phyloP scores from a whole-genome alignment of 2,113 vertebrate genomes.

The Limnothrissa miodon region DNA sequence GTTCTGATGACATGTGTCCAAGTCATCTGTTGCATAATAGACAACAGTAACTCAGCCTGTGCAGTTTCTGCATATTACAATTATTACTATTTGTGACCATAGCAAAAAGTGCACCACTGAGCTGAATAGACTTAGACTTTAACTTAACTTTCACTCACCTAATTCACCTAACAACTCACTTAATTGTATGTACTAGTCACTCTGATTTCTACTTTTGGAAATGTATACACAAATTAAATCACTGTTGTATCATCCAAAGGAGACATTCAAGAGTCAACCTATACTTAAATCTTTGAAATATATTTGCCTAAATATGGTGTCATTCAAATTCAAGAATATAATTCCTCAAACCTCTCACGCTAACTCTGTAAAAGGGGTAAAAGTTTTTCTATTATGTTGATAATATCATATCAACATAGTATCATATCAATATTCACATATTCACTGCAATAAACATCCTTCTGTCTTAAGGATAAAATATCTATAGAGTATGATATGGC shows the following conservation, averaged over 20 bases:
- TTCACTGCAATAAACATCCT: neutral
- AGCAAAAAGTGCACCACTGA: neutral
- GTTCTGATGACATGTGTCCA: neutral
- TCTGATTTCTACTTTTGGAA: neutral
- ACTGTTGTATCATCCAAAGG: neutral
- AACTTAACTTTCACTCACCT: too few relatives aligned
- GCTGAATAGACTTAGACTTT: neutral
- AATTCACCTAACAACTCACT: neutral
- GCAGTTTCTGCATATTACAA: neutral
- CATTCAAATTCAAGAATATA: too few relatives aligned
- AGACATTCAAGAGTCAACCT: neutral
- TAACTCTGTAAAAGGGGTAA: too few relatives aligned
- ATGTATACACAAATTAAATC: slow-evolving; percentile 27
- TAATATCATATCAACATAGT: too few relatives aligned
- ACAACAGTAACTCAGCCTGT: neutral
- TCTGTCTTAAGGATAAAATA: neutral
- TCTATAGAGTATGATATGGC: neutral
- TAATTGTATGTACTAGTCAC: neutral
- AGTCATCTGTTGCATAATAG: neutral
- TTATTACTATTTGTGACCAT: neutral
- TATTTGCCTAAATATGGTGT: too few relatives aligned
- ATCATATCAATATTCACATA: too few relatives aligned
- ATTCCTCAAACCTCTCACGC: neutral
- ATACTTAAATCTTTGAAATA: too few relatives aligned
- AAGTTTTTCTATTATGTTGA: too few relatives aligned